Evolutionary conservation across 2,797 vertebrate genomes (phyloP), one percentile per base, ranked within the genome.

Genomic region (Hyperoplus lanceolatus): DNA sequence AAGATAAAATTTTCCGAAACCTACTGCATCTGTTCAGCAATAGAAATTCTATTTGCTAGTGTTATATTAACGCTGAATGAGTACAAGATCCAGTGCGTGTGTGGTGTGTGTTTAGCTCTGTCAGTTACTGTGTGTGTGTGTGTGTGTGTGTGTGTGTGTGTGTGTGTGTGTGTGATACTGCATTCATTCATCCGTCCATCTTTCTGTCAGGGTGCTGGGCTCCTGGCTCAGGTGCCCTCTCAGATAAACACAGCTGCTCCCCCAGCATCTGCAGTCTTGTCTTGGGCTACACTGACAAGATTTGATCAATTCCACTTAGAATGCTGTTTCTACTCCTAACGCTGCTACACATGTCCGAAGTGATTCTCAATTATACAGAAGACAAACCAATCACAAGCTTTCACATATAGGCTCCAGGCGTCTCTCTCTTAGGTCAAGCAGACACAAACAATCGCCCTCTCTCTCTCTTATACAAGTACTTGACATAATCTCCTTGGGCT

Each of bases 201-300:
- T 43, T 14, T 48, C 70, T 41, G 45, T 46, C 61, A 29, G 16
- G 70, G 54, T 57, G 38, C 56, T 70, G 10, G 15, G 80, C 84
- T 85, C 88, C 73, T 91, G 81, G 87, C 82, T 70, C 43, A 0
- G 29, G 51, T 81, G 73, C 67, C 86, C 81, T 87, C 53, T 87
- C 53, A 70, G 70, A 78, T 77, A 90, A 90, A 88, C 85, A 89
- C 88, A 92, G 90, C 89, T 90, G 87, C 89, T 88, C 73, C 86
- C 82, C 29, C 81, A 68, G 73, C 70, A 83, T 87, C 85, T 81
- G 83, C 78, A 80, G 67, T 83, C 74, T 12, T 5, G 67, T 58
- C 70, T 39, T 18, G 14, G 70, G 29, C 29, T 29, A 55, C 58
- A 7, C 64, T 5, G 77, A 81, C 64, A 3, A 78, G 81, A 88